Percentiles rank a stretch among this genome's conserved stretches.
phyloP scores from a whole-genome alignment of 53 echinoderm and acorn worm species.

The Paracentrotus lividus region DNA sequence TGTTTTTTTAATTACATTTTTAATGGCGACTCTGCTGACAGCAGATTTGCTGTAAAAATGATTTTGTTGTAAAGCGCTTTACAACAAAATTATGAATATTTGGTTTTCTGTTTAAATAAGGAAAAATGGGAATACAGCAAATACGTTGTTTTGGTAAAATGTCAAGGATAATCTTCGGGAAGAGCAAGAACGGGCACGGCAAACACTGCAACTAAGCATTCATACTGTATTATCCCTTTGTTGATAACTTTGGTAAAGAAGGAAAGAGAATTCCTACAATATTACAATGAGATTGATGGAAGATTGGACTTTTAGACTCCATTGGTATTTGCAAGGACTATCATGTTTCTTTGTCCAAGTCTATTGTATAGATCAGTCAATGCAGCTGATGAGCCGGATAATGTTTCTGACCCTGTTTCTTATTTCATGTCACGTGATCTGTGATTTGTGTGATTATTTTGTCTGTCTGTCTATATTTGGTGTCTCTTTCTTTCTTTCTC shows the following conservation, averaged over 20 bases:
- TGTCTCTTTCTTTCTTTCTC: background rate
- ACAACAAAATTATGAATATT: no score
- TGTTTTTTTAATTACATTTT: no score
- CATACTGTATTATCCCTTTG: no score
- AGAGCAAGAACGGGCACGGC: background rate
- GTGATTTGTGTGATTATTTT: no score
- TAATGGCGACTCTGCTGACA: no score
- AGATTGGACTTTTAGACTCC: slow-evolving; percentile 22
- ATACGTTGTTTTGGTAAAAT: no score
- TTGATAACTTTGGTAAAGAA: background rate
- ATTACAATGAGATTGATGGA: slow-evolving; percentile 21
- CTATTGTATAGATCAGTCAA: background rate
- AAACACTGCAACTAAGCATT: background rate
- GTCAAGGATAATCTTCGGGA: background rate
- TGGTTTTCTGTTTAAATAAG: no score
- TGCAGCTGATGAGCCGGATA: background rate
- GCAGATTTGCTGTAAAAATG: no score
- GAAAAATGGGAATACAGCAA: no score
- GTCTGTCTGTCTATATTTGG: background rate
- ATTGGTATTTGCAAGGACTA: background rate
- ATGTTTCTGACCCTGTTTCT: background rate
- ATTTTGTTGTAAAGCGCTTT: no score
- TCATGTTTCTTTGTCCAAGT: background rate
- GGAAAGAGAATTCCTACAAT: slow-evolving; percentile 12
- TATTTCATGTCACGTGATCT: background rate